These are phyloP conservation scores for Nothocercus nigrocapillus DNA, from an alignment of 2,113 vertebrate genomes.

Conservation along the genomic window DNA sequence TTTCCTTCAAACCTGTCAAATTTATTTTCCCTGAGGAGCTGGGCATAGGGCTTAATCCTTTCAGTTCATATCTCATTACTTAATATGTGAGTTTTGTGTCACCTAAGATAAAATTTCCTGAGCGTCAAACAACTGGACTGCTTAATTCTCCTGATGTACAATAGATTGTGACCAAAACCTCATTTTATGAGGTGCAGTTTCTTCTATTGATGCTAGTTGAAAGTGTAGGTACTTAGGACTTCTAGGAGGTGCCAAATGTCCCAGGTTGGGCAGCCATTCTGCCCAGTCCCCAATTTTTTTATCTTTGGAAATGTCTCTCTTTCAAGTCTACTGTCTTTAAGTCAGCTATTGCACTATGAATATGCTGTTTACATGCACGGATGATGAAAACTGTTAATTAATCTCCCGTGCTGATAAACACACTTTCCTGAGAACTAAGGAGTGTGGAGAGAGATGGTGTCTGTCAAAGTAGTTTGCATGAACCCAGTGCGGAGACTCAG, in stretches of 20 bases:
- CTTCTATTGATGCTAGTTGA: background rate
- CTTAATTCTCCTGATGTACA: background rate
- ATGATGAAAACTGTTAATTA: background rate
- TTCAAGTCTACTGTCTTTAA: background rate
- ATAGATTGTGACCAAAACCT: background rate
- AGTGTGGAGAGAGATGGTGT: background rate
- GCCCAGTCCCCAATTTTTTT: background rate
- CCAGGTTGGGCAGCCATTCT: background rate
- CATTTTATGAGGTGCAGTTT: background rate
- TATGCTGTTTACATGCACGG: background rate
- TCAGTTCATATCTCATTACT: background rate
- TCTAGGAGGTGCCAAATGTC: background rate
- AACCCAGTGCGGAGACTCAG: background rate
- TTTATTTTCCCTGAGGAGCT: background rate
- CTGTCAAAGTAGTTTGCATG: background rate
- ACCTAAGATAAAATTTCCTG: background rate
- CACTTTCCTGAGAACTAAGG: background rate
- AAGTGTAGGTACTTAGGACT: background rate
- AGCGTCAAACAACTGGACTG: background rate
- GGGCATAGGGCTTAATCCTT: background rate
- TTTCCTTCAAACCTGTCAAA: background rate
- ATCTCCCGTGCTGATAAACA: background rate
- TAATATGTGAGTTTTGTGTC: background rate
- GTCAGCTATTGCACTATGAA: background rate
- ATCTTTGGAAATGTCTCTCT: background rate